A percentile compares a stretch with the other conserved stretches of the same genome.
Conservation (phyloP, 64 coral and sea anemone species). For the Stylophora pistillata region DNA sequence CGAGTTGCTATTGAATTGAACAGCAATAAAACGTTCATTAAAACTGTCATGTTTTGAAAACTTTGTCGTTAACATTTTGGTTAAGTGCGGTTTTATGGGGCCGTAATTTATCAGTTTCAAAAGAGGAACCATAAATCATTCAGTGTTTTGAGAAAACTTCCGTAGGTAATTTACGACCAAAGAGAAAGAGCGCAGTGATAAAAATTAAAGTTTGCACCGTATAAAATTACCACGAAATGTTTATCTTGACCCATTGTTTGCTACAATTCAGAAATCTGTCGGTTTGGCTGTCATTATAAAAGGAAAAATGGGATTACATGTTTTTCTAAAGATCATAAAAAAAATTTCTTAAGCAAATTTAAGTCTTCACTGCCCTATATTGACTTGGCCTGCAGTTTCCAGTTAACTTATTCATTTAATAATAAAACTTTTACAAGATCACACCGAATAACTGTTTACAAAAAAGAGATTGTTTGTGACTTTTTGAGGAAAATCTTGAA, state of each 20-base stretch:
- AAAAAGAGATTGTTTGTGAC: constrained; percentile 4
- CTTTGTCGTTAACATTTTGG: constrained; percentile 18
- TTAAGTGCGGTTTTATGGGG: constrained; percentile 32
- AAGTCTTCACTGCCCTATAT: not conserved
- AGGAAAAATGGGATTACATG: not conserved
- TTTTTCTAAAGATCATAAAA: not conserved
- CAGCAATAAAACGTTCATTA: constrained; percentile 55
- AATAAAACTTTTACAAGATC: not conserved
- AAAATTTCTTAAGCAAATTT: not conserved
- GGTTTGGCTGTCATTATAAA: not conserved
- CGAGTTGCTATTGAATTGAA: constrained; percentile 21
- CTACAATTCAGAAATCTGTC: not conserved
- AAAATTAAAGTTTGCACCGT: not conserved
- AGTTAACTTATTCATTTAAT: no score
- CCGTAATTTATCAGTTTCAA: not conserved
- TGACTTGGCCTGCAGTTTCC: not conserved
- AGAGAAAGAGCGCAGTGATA: constrained; percentile 20
- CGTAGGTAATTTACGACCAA: not conserved
- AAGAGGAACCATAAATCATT: not conserved
- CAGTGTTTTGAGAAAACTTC: not conserved
- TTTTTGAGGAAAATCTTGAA: constrained; percentile 3
- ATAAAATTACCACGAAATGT: not conserved
- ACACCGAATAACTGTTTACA: not conserved
- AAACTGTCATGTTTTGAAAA: constrained; percentile 24
- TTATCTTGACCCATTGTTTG: not conserved